Evolutionary conservation across 2,888 invertebrate genomes (phyloP).

Genomic region (Megalurothrips usitatus): DNA sequence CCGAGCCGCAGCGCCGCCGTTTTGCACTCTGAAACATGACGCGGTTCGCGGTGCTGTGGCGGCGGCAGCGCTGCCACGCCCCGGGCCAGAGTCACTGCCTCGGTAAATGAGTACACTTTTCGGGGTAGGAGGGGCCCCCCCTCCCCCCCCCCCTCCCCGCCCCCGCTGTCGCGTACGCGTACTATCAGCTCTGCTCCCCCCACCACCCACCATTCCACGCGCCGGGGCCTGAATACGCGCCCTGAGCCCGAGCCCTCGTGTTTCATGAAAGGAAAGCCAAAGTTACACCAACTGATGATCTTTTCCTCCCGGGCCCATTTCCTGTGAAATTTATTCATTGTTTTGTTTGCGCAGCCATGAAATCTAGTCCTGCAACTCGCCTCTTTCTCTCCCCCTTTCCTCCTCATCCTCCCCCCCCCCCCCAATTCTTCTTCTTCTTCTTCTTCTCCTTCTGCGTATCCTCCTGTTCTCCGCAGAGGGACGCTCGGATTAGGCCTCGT

Average conservation of each 20-base stretch:
- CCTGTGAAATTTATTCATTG: constrained; percentile 25
- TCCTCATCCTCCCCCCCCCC: too few relatives aligned
- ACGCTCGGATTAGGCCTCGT: not conserved
- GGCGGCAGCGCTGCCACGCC: too few relatives aligned
- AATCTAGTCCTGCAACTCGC: constrained; percentile 12
- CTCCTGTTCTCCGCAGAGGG: too few relatives aligned
- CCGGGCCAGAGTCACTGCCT: too few relatives aligned
- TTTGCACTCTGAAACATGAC: too few relatives aligned
- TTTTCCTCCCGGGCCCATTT: constrained; percentile 3
- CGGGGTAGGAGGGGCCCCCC: too few relatives aligned
- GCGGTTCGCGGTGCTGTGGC: too few relatives aligned
- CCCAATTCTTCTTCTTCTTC: too few relatives aligned
- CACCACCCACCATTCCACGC: not conserved
- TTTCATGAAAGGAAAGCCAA: constrained; percentile 8
- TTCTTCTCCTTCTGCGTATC: too few relatives aligned
- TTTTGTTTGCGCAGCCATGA: constrained; percentile 26
- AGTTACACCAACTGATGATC: not conserved
- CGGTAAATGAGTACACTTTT: too few relatives aligned
- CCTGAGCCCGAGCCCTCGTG: not conserved
- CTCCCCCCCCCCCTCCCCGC: not conserved
- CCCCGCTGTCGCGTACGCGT: not conserved
- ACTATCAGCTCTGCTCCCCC: not conserved
- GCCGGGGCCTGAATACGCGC: not conserved
- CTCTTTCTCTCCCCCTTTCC: not conserved
- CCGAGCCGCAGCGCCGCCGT: too few relatives aligned